These are phyloP conservation scores for Zosterops pallidus DNA, from an alignment of 2,113 vertebrate species.

Conservation along the genomic window DNA sequence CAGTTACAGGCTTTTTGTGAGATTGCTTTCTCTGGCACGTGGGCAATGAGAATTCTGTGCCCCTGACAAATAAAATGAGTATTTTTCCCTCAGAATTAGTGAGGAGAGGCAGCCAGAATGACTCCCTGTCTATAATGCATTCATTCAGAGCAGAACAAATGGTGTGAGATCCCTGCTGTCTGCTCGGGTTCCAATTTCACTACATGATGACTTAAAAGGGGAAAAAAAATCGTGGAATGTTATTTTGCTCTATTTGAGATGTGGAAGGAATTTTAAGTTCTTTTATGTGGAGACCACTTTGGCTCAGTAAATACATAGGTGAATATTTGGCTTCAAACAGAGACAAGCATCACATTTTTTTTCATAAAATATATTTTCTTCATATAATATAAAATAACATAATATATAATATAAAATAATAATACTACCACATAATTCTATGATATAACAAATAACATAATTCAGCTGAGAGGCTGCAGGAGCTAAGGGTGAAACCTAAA, in stretches of 20 bases:
- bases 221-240: not conserved
- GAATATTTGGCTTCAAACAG: not conserved
- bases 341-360: not conserved
- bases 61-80: not conserved
- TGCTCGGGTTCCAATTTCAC: not conserved
- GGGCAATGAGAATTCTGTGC: not conserved
- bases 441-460: not conserved
- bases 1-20: not conserved
- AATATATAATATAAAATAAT: not conserved
- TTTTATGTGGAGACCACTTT: not conserved
- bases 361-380: no score
- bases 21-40: not conserved
- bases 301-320: not conserved
- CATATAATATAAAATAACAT: not conserved
- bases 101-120: not conserved
- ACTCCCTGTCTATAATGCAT: not conserved
- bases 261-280: not conserved
- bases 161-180: not conserved
- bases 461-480: not conserved
- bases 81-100: not conserved
- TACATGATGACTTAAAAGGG: not conserved
- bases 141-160: not conserved
- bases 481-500: not conserved
- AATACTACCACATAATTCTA: not conserved
- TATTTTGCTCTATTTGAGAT: not conserved